A percentile compares a stretch with the other conserved stretches of the same genome.
Evolutionary conservation across 2,113 vertebrate species (phyloP).

Genomic region (Eurystomus gularis): DNA sequence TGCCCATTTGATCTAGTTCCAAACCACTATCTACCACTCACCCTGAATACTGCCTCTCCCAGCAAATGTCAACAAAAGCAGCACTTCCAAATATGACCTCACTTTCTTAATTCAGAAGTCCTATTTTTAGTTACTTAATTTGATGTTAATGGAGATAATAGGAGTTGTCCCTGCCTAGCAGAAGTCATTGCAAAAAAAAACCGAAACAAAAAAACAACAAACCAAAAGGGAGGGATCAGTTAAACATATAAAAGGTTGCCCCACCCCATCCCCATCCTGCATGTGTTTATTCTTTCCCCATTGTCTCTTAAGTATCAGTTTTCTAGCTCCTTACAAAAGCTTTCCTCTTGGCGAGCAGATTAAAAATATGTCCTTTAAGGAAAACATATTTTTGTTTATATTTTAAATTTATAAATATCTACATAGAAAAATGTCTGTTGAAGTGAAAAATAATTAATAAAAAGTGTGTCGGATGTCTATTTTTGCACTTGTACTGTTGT

Average conservation of each 20-base stretch:
- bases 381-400: background rate
- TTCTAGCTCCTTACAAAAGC: background rate
- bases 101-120: background rate
- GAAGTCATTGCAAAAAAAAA: background rate
- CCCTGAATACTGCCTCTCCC: background rate
- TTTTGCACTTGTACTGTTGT: background rate
- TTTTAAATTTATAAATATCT: background rate
- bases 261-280: slow-evolving; percentile 2
- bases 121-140: slow-evolving; percentile 25
- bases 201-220: background rate
- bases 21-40: background rate
- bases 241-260: background rate
- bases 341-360: background rate
- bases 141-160: background rate
- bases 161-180: background rate
- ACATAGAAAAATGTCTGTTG: background rate
- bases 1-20: background rate
- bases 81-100: background rate
- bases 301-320: slow-evolving; percentile 19
- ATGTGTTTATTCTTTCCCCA: background rate
- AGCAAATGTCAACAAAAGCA: background rate
- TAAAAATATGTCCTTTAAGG: background rate
- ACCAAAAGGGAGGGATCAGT: background rate
- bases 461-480: background rate
- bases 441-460: background rate